Percentiles rank a stretch among this genome's conserved stretches.
Evolutionary conservation across 1,140 invertebrate species (phyloP).

Genomic region (Scaptomyza hsui): DNA sequence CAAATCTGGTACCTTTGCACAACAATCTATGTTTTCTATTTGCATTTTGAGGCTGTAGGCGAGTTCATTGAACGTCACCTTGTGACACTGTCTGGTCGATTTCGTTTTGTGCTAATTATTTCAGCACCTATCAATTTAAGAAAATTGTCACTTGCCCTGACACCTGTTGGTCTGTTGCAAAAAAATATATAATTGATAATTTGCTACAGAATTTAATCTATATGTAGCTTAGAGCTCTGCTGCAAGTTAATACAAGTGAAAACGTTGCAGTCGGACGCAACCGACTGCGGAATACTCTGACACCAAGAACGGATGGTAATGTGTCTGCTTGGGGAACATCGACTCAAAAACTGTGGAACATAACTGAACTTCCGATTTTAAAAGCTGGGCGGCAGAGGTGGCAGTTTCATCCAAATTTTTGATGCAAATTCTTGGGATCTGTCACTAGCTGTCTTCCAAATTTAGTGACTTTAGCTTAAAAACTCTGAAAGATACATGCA

Average conservation of each 20-base stretch:
- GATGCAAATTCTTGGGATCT: no score
- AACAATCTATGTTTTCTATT: conserved; percentile 3
- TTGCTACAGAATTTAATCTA: conserved; percentile 12
- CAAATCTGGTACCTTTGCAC: not conserved
- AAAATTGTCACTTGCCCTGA: conserved; percentile 4
- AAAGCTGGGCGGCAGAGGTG: no score
- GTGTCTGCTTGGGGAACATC: no score
- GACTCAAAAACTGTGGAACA: no score
- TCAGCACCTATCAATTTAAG: conserved; percentile 22
- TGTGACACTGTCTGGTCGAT: conserved; percentile 13
- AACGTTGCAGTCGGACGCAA: no score
- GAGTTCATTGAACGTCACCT: conserved; percentile 52
- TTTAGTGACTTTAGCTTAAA: no score
- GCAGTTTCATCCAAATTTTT: no score
- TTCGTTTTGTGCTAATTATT: conserved; percentile 41
- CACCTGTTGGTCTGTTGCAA: conserved; percentile 29
- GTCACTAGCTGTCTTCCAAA: no score
- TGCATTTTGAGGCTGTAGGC: conserved; percentile 12
- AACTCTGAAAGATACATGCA: no score
- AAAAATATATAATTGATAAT: conserved; percentile 35
- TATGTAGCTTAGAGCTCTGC: not conserved
- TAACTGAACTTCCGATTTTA: not conserved
- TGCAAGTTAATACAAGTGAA: conserved; percentile 2
- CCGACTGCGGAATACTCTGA: no score
- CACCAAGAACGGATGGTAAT: no score